These are phyloP conservation scores for Bucorvus abyssinicus DNA, from an alignment of 2,797 vertebrate genomes.

Conservation along the genomic window DNA sequence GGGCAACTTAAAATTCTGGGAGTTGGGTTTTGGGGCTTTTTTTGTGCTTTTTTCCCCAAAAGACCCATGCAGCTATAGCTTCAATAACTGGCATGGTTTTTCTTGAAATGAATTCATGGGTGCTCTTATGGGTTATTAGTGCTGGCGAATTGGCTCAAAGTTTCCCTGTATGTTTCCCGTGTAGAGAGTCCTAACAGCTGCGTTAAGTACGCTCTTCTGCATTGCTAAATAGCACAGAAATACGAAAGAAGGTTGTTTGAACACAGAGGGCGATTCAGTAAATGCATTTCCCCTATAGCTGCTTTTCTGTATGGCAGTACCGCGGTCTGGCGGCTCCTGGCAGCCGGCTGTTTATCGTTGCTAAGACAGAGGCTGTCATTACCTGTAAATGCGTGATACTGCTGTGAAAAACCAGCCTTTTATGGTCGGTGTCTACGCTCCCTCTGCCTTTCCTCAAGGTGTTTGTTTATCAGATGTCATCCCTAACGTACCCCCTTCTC, in stretches of 20 bases:
- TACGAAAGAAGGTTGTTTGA: background rate
- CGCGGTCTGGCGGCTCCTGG: background rate
- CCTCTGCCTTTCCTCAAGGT: constrained; percentile 13
- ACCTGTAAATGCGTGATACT: constrained; percentile 17
- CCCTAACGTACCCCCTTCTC: background rate
- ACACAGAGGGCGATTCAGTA: background rate
- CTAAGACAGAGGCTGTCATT: constrained; percentile 21
- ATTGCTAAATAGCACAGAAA: background rate
- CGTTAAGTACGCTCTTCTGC: background rate
- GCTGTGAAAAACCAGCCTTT: background rate
- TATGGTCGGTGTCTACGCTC: background rate
- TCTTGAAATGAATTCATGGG: background rate
- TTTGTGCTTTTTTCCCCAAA: background rate
- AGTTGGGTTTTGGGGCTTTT: accelerated
- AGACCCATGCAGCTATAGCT: background rate
- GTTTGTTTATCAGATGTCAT: background rate
- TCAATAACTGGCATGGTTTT: background rate
- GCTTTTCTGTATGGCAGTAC: background rate
- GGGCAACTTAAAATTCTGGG: background rate
- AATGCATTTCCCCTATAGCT: background rate
- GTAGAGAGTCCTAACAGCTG: background rate
- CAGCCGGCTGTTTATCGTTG: constrained; percentile 19
- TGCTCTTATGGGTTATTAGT: background rate
- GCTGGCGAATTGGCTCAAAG: background rate
- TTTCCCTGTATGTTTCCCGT: background rate